These are phyloP conservation scores for Riparia riparia DNA, from an alignment of 2,113 vertebrate genomes.

Conservation along the genomic window DNA sequence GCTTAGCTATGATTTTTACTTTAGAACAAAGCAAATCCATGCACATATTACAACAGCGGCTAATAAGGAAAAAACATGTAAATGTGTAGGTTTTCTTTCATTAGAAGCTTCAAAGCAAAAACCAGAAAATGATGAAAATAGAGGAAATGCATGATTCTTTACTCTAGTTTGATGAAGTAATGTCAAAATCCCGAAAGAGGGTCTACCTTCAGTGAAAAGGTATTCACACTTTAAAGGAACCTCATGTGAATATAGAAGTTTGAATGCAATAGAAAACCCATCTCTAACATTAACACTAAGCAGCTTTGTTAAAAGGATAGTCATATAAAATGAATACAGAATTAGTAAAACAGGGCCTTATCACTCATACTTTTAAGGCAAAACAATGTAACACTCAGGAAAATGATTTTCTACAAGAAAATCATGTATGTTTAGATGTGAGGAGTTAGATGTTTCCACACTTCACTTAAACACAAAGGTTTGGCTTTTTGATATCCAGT, in stretches of 20 bases:
- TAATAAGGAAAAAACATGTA: not conserved
- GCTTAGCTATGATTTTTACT: not conserved
- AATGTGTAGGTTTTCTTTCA: not conserved
- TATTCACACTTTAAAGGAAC: not conserved
- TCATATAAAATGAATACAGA: not conserved
- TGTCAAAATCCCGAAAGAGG: not conserved
- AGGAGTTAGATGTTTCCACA: not conserved
- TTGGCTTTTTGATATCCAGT: not conserved
- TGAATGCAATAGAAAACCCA: not conserved
- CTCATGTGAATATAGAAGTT: not conserved
- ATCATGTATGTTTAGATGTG: not conserved
- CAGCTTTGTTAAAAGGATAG: not conserved
- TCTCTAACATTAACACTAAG: not conserved
- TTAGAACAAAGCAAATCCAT: slow-evolving; percentile 6
- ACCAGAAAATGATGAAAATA: not conserved
- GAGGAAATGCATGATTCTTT: not conserved
- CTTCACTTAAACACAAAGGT: not conserved
- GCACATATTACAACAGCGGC: not conserved
- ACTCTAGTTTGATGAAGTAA: not conserved
- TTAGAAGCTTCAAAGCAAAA: not conserved
- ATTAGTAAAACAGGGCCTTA: not conserved
- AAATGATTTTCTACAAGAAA: not conserved
- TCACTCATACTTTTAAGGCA: not conserved
- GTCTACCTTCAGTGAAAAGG: not conserved
- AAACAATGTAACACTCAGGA: not conserved